phyloP scores from a whole-genome alignment of 2,113 vertebrate species.

The Meriones unguiculatus region DNA sequence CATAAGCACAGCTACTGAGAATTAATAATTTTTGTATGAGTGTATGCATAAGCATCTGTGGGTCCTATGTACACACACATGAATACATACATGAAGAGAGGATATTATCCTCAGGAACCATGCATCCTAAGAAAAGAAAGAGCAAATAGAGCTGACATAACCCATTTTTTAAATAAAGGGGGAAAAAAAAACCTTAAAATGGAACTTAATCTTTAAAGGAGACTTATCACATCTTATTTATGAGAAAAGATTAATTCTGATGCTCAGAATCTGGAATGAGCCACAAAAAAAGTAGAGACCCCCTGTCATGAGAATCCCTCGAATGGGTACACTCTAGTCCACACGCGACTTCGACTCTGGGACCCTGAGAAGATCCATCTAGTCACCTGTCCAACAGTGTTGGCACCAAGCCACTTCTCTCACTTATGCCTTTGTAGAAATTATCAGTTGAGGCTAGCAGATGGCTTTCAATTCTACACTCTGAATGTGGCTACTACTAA shows the following conservation, averaged over 20 bases:
- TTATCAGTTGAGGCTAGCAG: background rate
- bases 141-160: background rate
- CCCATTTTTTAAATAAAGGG: too few relatives aligned
- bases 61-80: background rate
- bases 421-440: background rate
- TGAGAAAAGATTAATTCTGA: background rate
- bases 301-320: background rate
- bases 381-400: background rate
- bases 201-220: background rate
- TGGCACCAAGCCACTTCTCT: background rate
- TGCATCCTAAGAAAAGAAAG: background rate
- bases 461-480: conserved; percentile 2
- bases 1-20: background rate
- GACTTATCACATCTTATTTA: background rate
- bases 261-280: background rate
- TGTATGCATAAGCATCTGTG: too few relatives aligned
- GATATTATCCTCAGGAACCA: background rate
- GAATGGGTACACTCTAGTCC: background rate
- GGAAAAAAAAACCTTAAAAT: background rate
- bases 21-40: background rate
- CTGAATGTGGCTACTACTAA: background rate
- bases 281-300: background rate
- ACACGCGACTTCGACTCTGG: background rate
- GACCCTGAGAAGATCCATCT: background rate
- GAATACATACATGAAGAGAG: background rate